Conservation (phyloP, 2,888 invertebrate genomes). For the Drosophila rubida region DNA sequence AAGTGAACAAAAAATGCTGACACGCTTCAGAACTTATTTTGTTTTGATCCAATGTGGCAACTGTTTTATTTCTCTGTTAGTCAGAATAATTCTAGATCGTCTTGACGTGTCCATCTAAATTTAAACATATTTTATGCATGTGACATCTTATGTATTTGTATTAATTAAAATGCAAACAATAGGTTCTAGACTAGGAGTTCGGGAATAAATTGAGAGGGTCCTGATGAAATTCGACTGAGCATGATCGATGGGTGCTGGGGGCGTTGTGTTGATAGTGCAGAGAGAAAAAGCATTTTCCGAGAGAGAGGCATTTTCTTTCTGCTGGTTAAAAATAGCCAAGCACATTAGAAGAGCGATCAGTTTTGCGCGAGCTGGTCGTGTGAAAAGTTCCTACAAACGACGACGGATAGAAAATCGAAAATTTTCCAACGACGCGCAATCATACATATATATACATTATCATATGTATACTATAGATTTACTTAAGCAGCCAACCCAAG, state of each 20-base stretch:
- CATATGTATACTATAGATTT: constrained; percentile 22
- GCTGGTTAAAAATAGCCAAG: constrained; percentile 82
- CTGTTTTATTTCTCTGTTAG: constrained; percentile 59
- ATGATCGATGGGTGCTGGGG: constrained; percentile 4
- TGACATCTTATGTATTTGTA: constrained; percentile 44
- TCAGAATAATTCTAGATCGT: constrained; percentile 51
- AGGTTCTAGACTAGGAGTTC: constrained; percentile 32
- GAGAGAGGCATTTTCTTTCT: constrained; percentile 16
- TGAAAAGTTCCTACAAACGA: constrained; percentile 74
- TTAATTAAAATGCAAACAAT: constrained; percentile 67
- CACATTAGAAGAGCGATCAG: constrained; percentile 72
- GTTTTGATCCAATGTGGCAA: constrained; percentile 58
- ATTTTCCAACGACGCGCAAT: constrained; percentile 43
- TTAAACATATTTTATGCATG: constrained; percentile 56
- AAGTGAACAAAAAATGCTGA: constrained; percentile 24
- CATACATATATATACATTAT: constrained; percentile 29
- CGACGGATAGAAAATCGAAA: constrained; percentile 36
- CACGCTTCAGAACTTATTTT: constrained; percentile 44
- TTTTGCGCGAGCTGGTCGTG: constrained; percentile 83
- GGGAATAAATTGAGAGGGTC: constrained; percentile 22
- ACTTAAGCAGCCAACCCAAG: constrained; percentile 5
- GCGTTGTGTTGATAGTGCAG: constrained; percentile 3
- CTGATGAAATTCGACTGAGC: constrained; percentile 15
- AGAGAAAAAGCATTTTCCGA: constrained; percentile 27
- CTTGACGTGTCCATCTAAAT: constrained; percentile 73